phyloP scores from a whole-genome alignment of 2,888 invertebrate species.

The Ashinkailepas kermadecensis region DNA sequence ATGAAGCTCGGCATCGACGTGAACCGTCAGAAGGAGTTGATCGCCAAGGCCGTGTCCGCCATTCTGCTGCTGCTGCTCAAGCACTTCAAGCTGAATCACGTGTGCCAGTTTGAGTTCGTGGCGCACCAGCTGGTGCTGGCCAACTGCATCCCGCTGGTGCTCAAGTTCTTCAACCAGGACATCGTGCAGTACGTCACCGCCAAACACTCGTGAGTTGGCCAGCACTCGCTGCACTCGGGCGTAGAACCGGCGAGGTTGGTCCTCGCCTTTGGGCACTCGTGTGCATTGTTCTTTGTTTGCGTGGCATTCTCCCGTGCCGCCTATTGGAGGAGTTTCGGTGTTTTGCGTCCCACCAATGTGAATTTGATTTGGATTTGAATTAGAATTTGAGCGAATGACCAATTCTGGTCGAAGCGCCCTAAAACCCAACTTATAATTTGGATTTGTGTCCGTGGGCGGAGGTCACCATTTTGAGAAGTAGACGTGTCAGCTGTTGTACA shows the following conservation, averaged over 20 bases:
- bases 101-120: constrained; percentile 99
- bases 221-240: too few species aligned
- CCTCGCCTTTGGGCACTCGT: too few species aligned
- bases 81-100: constrained; percentile 94
- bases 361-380: neutral
- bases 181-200: constrained; percentile 90
- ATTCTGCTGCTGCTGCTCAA: constrained; percentile 75
- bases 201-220: constrained; percentile 62
- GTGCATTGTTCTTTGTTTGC: neutral
- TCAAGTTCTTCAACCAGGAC: constrained; percentile 98
- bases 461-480: too few species aligned
- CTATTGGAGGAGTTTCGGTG: neutral
- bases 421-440: neutral
- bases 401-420: neutral
- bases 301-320: neutral
- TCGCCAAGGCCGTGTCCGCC: constrained; percentile 67
- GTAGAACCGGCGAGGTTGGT: too few species aligned
- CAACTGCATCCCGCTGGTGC: constrained; percentile 93
- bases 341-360: neutral
- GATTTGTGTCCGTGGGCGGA: too few species aligned
- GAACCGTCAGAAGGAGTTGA: constrained; percentile 95
- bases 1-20: constrained; percentile 95
- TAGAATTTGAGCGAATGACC: neutral
- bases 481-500: too few species aligned
- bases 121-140: constrained; percentile 98